Percentiles rank a stretch among this genome's conserved stretches.
phyloP scores from a whole-genome alignment of 2,888 invertebrate species.

The Hanleya hanleyi region DNA sequence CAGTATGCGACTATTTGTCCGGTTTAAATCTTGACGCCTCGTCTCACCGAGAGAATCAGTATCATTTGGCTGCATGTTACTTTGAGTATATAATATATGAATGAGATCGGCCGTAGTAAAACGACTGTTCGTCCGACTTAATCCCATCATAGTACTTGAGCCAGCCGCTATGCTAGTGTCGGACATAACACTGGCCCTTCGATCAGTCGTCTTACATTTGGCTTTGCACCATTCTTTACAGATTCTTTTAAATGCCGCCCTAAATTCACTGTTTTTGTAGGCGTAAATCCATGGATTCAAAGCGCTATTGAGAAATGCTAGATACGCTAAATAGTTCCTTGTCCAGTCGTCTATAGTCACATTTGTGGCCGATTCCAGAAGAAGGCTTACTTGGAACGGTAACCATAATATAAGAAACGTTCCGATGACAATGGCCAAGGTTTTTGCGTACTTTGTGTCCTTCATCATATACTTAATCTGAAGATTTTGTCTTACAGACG shows the following conservation, averaged over 20 bases:
- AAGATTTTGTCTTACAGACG: constrained; percentile 74
- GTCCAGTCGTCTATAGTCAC: constrained; percentile 76
- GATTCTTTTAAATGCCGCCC: constrained; percentile 75
- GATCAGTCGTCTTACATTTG: background rate
- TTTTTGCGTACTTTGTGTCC: constrained; percentile 78
- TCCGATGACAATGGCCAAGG: constrained; percentile 79
- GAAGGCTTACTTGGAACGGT: constrained; percentile 77
- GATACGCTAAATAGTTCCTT: constrained; percentile 78
- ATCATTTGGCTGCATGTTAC: no score
- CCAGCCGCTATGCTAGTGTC: background rate
- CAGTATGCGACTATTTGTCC: background rate
- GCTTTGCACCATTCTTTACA: background rate
- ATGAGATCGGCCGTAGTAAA: background rate
- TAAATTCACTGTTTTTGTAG: constrained; percentile 79
- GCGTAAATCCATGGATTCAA: constrained; percentile 81
- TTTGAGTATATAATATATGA: background rate
- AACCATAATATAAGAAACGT: constrained; percentile 79
- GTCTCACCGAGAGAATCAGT: background rate
- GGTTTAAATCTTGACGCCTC: background rate
- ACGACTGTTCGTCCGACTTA: background rate
- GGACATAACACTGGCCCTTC: background rate
- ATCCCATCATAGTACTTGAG: background rate
- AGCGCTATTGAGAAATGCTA: constrained; percentile 78
- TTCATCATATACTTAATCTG: constrained; percentile 50
- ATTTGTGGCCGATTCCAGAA: constrained; percentile 50